phyloP scores from a whole-genome alignment of 1,140 invertebrate genomes.

The Hycleus cichorii region DNA sequence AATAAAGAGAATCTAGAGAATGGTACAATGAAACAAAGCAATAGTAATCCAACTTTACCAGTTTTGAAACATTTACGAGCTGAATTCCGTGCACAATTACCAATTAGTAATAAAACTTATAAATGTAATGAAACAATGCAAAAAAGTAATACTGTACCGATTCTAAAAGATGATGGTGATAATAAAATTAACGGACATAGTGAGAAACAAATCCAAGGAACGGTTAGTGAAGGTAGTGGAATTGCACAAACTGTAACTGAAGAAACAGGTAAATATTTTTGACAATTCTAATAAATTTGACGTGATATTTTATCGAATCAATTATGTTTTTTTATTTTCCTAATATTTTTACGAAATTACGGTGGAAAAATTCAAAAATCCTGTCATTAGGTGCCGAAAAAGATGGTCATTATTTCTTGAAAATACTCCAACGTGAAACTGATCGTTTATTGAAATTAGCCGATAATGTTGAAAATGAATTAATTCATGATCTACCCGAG shows the following conservation, averaged over 20 bases:
- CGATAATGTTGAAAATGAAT: constrained; percentile 55
- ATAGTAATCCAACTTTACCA: constrained; percentile 49
- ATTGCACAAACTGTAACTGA: constrained; percentile 11
- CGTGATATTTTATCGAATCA: not conserved
- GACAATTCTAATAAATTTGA: not conserved
- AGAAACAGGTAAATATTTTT: constrained; percentile 17
- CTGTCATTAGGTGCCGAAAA: constrained; percentile 34
- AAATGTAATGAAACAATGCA: constrained; percentile 27
- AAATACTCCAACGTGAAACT: constrained; percentile 66
- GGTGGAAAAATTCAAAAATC: not conserved
- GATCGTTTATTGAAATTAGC: constrained; percentile 60
- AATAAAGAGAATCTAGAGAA: not conserved
- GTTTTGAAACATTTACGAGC: constrained; percentile 73
- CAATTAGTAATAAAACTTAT: constrained; percentile 51
- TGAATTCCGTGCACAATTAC: constrained; percentile 76
- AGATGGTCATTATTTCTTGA: constrained; percentile 70
- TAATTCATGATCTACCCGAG: constrained; percentile 54
- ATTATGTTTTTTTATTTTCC: not conserved
- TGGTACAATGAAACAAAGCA: constrained; percentile 30
- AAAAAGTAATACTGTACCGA: constrained; percentile 37
- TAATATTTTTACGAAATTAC: not conserved
- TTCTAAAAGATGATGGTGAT: constrained; percentile 27
- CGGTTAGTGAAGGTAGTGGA: constrained; percentile 1
- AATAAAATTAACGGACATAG: constrained; percentile 28
- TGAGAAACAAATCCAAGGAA: constrained; percentile 8